Base-by-base conservation (phyloP, 2,113 vertebrate genomes). In the Spea bombifrons region DNA sequence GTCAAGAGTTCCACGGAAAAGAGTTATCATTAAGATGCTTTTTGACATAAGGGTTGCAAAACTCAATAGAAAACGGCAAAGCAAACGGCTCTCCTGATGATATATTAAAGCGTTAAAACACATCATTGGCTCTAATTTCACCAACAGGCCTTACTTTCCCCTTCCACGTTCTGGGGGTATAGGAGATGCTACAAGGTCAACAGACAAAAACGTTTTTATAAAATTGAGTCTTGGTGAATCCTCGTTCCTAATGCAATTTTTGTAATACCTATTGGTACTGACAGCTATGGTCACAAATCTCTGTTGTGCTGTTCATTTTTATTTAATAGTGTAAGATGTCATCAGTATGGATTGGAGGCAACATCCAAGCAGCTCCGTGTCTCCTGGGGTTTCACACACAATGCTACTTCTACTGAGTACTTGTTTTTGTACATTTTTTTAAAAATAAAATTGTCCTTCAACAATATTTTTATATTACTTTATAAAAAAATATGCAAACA, bases 221-320 rank as follows among this genome's bases (percentile, higher is more conserved):
- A 91, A 93, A 92, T 92, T 92, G 90, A 91, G 92, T 92, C 89
- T 89, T 82, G 75, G 88, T 88, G 83, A 86, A 86, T 91, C 90
- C 86, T 89, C 89, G 91, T 91, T 92, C 88, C 88, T 93, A 92
- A 94, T 88, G 86, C 85, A 86, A 90, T 93, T 90, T 92, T 87
- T 86, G 61, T 86, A 85, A 82, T 81, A 44, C 90, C 89, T 87
- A 90, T 91, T 84, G 87, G 88, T 91, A 86, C 88, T 93, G 90
- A 93, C 92, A 93, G 89, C 90, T 89, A 87, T 85, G 83, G 86
- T 89, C 77, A 83, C 66, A 73, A 82, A 81, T 88, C 86, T 88
- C 86, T 88, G 85, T 88, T 83, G 86, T 88, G 89, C 90, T 92
- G 90, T 90, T 92, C 90, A 88, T 85, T 92, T 92, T 89, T 90